Conservation (phyloP, 2,888 invertebrate species). For the Papilio protenor region DNA sequence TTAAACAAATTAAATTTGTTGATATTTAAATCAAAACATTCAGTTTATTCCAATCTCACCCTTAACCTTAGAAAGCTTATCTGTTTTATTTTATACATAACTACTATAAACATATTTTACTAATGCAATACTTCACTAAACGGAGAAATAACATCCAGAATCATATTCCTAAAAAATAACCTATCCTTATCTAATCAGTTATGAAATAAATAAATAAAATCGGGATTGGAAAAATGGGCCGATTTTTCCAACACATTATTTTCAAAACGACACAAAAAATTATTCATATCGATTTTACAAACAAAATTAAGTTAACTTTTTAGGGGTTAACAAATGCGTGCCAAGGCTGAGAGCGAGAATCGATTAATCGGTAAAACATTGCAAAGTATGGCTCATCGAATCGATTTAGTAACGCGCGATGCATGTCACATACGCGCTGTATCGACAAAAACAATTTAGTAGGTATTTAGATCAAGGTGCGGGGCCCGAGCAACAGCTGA, state of each 20-base stretch:
- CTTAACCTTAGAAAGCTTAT: not conserved
- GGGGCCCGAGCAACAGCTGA: constrained; percentile 77
- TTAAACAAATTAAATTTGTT: not conserved
- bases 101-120: not conserved
- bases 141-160: not conserved
- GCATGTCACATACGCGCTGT: constrained; percentile 23
- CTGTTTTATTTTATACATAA: not conserved
- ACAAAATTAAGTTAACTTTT: not conserved
- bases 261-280: not conserved
- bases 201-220: no score
- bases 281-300: not conserved
- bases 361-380: constrained; percentile 11
- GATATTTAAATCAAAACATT: constrained; percentile 10
- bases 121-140: not conserved
- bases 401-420: constrained; percentile 23
- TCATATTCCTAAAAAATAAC: no score
- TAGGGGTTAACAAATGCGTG: not conserved
- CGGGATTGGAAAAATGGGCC: no score
- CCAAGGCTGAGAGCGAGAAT: constrained; percentile 9
- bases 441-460: constrained; percentile 70
- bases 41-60: not conserved
- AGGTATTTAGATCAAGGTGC: constrained; percentile 84
- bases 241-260: not conserved
- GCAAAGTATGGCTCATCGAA: constrained; percentile 25
- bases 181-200: not conserved